Evolutionary conservation across 2,797 vertebrate genomes (phyloP).

Genomic region (Sebastes miniatus): DNA sequence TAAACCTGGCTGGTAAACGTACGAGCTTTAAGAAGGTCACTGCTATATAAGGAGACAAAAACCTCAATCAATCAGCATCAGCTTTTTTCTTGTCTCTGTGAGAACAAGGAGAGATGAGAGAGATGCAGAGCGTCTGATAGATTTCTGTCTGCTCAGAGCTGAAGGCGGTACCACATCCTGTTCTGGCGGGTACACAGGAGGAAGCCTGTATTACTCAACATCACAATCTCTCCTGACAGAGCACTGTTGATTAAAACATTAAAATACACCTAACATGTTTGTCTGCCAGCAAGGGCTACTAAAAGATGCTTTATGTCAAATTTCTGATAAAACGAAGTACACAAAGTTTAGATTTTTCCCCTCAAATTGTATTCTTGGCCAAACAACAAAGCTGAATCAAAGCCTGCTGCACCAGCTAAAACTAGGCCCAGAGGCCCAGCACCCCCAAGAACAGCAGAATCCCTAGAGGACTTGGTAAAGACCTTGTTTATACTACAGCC

Average conservation of each 20-base stretch:
- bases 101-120: slow-evolving; percentile 38
- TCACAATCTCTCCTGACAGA: slow-evolving; percentile 28
- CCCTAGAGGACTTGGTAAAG: not conserved
- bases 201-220: slow-evolving; percentile 58
- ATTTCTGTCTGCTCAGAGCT: slow-evolving; percentile 36
- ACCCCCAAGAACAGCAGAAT: not conserved
- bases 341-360: not conserved
- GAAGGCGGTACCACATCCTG: slow-evolving; percentile 80
- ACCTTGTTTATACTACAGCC: not conserved
- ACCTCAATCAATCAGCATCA: slow-evolving; percentile 19
- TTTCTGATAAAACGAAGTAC: not conserved
- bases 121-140: slow-evolving; percentile 37
- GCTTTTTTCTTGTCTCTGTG: slow-evolving; percentile 8
- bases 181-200: slow-evolving; percentile 58
- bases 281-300: not conserved
- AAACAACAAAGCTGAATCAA: not conserved
- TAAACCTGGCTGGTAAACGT: not conserved
- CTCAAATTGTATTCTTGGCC: not conserved
- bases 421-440: not conserved
- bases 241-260: not conserved
- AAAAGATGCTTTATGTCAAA: not conserved
- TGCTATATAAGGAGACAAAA: slow-evolving; percentile 45
- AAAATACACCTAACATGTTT: not conserved
- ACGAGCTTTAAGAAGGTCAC: not conserved
- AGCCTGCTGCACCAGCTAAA: not conserved